Evolutionary conservation across 2,888 invertebrate genomes (phyloP), one percentile per base, ranked within the genome.

Genomic region (Timandra comae): DNA sequence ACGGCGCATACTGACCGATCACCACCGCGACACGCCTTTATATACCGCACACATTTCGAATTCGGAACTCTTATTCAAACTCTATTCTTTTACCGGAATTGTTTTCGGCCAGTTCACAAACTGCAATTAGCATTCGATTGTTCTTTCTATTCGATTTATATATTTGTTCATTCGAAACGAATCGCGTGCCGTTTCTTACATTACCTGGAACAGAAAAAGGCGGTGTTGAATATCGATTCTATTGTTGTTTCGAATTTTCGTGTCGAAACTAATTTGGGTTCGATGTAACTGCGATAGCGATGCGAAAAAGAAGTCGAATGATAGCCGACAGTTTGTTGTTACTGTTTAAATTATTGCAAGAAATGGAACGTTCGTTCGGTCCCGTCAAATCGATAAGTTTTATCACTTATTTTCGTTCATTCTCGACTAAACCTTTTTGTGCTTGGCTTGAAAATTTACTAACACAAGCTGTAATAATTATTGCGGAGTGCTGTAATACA

Each of bases 181-280:
- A 66, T 69, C 71, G 69, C 72, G 66, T 72, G 75, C 65, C 61
- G 58, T 58, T 65, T 58, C 60, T 63, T 66, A 59, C 29, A 32
- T 32, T 34, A 60, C 68, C 80, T 81, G 81, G 58, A 82, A 82
- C 67, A 79, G 75, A 80, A 78, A 77, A 76, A 77, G 67, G 61
- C 49, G 41, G 63, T 67, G 72, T 74, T 77, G 73, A 69, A 70
- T 63, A 63, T 80, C 80, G 81, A 79, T 78, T 79, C 73, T 63
- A 74, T 79, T 77, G 78, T 53, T 27, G 35, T 34, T 35, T 37
- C 30, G 68, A 47, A 65, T 70, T 70, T 79, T 80, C 84, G 84
- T 84, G 84, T 77, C 80, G 73, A 77, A 84, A 84, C 82, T 82
- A 84, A 84, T 84, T 84, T 82, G 76, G 71, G 72, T 74, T 70